These are phyloP conservation scores for Nibea coibor DNA, from an alignment of 2,113 vertebrate species.

Conservation along the genomic window DNA sequence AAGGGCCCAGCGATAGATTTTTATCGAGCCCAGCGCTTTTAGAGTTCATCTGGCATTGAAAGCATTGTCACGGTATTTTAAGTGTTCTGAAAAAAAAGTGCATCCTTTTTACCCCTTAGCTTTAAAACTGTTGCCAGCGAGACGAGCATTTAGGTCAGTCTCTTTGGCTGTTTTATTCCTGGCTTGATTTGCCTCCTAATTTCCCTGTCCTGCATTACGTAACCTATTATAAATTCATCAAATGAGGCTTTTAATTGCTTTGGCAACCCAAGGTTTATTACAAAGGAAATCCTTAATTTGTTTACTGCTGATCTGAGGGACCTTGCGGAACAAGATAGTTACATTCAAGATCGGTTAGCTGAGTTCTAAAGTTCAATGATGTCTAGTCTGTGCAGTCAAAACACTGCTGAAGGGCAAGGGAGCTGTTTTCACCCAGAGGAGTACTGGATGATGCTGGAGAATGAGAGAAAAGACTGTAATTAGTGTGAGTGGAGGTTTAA, in stretches of 20 bases:
- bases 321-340: not conserved
- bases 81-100: too few species aligned
- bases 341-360: not conserved
- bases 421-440: not conserved
- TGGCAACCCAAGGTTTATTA: constrained; percentile 25
- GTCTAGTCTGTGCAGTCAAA: not conserved
- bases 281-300: constrained; percentile 11
- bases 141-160: too few species aligned
- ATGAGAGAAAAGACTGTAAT: not conserved
- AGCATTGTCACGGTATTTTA: not conserved
- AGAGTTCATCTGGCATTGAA: not conserved
- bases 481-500: not conserved
- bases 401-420: not conserved
- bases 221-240: constrained; percentile 19
- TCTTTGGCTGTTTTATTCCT: not conserved
- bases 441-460: too few species aligned
- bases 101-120: too few species aligned
- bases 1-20: not conserved
- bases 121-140: not conserved
- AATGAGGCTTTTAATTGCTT: constrained; percentile 33
- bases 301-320: constrained; percentile 9
- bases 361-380: not conserved
- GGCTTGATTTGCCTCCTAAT: not conserved
- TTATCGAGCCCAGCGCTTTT: not conserved
- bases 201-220: not conserved